A percentile compares a stretch with the other conserved stretches of the same genome.
These are phyloP conservation scores for Scytalopus superciliaris DNA, from an alignment of 2,113 vertebrate species.

Conservation along the genomic window DNA sequence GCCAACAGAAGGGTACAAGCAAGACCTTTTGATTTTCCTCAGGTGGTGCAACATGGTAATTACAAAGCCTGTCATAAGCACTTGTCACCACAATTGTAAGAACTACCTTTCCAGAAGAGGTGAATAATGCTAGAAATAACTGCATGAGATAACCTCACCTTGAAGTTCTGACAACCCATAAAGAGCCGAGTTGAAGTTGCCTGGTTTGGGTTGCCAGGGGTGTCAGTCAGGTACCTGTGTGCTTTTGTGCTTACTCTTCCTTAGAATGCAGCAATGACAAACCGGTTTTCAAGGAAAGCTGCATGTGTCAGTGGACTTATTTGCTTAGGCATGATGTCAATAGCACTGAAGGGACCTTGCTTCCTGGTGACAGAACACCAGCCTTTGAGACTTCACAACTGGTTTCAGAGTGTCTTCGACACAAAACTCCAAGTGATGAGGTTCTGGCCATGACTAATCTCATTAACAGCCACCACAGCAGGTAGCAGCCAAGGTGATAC, in stretches of 20 bases:
- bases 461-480: neutral
- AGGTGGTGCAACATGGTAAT: accelerated
- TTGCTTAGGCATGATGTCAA: neutral
- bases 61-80: neutral
- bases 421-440: neutral
- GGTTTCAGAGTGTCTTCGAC: neutral
- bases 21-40: neutral
- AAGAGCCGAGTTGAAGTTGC: neutral
- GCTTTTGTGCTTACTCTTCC: neutral
- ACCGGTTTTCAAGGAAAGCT: neutral
- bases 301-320: neutral
- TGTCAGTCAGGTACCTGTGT: neutral
- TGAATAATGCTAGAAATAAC: neutral
- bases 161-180: neutral
- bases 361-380: neutral
- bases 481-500: neutral
- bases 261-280: neutral
- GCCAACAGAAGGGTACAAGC: neutral
- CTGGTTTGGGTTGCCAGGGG: neutral
- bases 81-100: neutral
- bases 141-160: neutral
- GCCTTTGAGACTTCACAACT: neutral
- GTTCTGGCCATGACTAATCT: neutral
- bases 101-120: neutral
- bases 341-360: neutral